Evolutionary conservation across 2,113 vertebrate species (phyloP), one percentile per base, ranked within the genome.

Genomic region (Indicator indicator): DNA sequence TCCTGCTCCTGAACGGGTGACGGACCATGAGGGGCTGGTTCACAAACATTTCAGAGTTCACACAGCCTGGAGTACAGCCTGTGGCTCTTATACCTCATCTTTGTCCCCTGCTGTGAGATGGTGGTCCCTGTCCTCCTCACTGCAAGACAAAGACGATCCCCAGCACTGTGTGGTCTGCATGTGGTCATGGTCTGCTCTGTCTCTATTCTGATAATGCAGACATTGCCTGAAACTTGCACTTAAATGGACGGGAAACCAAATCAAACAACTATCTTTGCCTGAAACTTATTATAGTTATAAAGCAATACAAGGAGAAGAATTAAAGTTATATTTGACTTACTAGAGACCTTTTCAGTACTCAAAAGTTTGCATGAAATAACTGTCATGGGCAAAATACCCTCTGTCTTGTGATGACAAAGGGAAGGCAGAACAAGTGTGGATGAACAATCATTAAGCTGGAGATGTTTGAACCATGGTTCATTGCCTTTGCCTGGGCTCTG

Each of bases 401-500:
- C 46, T 68, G 16, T 68, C 46, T 86, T 68, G 48, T 79, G 32
- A 48, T 54, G 10, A 54, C 56, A 68, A 86, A 6, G 9, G 30
- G 23, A 82, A 93, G 0, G 0, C 6, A 63, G 55, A 73, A 68
- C 0, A 1, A 62, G 33, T 36, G 15, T 24, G 55, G 38, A 42
- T 3, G 4, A 55, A 30, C 52, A 23, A 58, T 52, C 40, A 26
- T 63, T 82, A 58, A 73, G 9, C 11, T 28, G 18, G 8, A 18
- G 9, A 7, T 63, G 32, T 38, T 78, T 40, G 67, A 33, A 76
- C 38, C 38, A 28, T 1, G 3, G 33, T 38, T 77, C 1, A 0
- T 55, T 81, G 59, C 28, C 11, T 82, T 71, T 71, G 54, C 52
- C 26, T 24, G 52, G 17, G n/a, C 38, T 82, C 32, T 82, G 65